A percentile compares a stretch with the other conserved stretches of the same genome.
These are phyloP conservation scores for Brachyopa scutellaris DNA, from an alignment of 2,888 invertebrate genomes.

Conservation along the genomic window DNA sequence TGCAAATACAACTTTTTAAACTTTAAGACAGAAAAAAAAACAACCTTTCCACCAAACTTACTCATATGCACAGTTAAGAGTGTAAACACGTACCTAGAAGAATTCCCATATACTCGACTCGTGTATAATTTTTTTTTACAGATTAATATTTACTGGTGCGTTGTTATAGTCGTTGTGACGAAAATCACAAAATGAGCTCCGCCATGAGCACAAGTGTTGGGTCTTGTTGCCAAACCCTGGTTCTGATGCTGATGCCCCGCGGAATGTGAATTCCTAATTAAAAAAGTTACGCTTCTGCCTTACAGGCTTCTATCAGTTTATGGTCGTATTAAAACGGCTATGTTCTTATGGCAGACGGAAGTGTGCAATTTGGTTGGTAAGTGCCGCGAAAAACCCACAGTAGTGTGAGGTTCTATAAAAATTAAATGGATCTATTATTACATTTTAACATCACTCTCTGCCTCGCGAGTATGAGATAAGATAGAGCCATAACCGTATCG, in stretches of 20 bases:
- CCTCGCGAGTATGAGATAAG: neutral
- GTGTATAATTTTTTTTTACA: too few species aligned
- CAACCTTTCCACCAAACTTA: too few species aligned
- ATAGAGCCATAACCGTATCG: neutral
- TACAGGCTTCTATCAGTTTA: constrained; percentile 28
- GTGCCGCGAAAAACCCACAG: constrained; percentile 15
- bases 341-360: constrained; percentile 43
- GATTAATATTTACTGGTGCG: too few species aligned
- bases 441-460: constrained; percentile 5
- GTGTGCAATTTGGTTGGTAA: constrained; percentile 46
- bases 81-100: too few species aligned
- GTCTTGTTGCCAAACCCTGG: neutral
- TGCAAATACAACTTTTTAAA: too few species aligned
- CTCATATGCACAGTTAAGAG: too few species aligned
- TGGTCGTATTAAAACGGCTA: constrained; percentile 29
- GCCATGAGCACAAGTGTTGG: constrained; percentile 26
- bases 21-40: too few species aligned
- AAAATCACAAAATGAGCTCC: constrained; percentile 6
- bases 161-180: neutral
- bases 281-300: constrained; percentile 47
- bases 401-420: constrained; percentile 21
- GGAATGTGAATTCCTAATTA: constrained; percentile 44
- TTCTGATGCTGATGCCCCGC: constrained; percentile 5
- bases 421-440: constrained; percentile 23
- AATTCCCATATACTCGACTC: too few species aligned